These are phyloP conservation scores for Tretioscincus oriximinensis DNA, from an alignment of 2,113 vertebrate genomes.

Conservation along the genomic window DNA sequence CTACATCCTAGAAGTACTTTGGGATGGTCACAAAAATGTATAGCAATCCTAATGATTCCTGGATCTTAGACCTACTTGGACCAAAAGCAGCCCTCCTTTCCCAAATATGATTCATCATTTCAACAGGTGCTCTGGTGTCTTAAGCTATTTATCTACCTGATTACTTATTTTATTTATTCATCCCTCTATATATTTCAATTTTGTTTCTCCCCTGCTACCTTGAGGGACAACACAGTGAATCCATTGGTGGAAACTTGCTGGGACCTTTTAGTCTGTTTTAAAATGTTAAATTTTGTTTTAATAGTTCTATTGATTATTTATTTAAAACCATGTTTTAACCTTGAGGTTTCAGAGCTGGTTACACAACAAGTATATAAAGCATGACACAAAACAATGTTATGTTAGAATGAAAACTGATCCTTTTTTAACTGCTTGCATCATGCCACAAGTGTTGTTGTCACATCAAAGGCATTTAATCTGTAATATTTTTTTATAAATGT, in stretches of 20 bases:
- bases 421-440: not conserved
- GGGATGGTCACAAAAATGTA: no score
- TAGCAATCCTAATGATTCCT: no score
- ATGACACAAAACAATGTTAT: no score
- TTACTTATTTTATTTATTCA: not conserved
- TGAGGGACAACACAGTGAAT: not conserved
- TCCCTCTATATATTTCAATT: constrained; percentile 18
- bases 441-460: not conserved
- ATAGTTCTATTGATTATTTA: not conserved
- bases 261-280: not conserved
- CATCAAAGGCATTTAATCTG: not conserved
- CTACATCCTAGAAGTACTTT: no score
- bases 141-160: not conserved
- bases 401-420: no score
- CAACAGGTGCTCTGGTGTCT: not conserved
- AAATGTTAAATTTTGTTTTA: not conserved
- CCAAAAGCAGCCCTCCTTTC: not conserved
- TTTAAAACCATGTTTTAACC: not conserved
- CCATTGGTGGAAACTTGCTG: not conserved
- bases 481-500: not conserved
- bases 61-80: no score
- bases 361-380: no score
- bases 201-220: constrained; percentile 24
- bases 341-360: no score
- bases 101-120: not conserved